Evolutionary conservation across 2,888 invertebrate species (phyloP), one percentile per base, ranked within the genome.

Genomic region (Lepeophtheirus nordmannii): DNA sequence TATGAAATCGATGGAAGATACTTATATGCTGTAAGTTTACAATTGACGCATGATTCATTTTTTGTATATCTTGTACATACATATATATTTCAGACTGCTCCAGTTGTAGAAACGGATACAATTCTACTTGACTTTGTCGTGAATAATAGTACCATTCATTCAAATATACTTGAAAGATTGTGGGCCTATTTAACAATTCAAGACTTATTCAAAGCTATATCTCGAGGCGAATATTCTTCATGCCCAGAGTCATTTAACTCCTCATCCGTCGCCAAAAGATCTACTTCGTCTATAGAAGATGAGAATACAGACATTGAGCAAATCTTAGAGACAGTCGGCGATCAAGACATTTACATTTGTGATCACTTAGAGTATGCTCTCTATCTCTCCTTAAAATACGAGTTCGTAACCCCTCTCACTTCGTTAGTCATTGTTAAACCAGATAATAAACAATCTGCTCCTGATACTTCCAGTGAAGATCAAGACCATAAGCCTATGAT

Each of bases 171-270:
- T 56, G 69, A 70, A 67, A 39, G 69, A 10, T 64, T 69, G 11
- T 70, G 70, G 70, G 70, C 70, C 17, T 70, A 70, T 58, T 63
- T 70, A 11, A 63, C 70, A 1, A 69, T 70, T 11, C 68, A 69
- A 68, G 69, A 66, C 40, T 46, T 66, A n/a, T 40, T 66, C 14
- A 38, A 41, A 40, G 38, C 22, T 17, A 17, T 66, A 17, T 30
- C 66, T 38, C 58, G 58, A 30, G 66, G 58, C n/a, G 39, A 66
- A 12, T 41, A 38, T 17, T 39, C 17, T 30, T 66, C 63, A 10
- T 63, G 63, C 23, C 37, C 60, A 60, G 30, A 22, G 30, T 14
- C 20, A 7, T 46, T 10, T 30, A 30, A 30, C 56, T 17, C 14
- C 1, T n/a, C 20, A n/a, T 37, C 38, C 1, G 11, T 14, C 9